Evolutionary conservation across 2,113 vertebrate species (phyloP).

Genomic region (Osmerus mordax): DNA sequence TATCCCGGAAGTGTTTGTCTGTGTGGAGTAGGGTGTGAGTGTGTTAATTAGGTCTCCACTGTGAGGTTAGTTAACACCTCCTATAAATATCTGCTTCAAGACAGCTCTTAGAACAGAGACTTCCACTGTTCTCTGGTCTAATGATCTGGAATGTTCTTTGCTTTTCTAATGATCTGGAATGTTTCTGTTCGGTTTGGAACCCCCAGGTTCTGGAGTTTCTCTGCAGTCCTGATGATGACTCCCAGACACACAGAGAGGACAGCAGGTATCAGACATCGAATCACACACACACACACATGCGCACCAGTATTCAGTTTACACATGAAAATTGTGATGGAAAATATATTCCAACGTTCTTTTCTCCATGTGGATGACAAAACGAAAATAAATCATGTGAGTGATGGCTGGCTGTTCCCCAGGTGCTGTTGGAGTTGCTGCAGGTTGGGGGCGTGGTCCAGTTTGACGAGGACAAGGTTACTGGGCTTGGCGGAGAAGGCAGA

Average conservation of each 20-base stretch:
- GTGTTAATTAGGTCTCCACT: neutral
- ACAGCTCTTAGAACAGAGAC: neutral
- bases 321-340: too few relatives aligned
- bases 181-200: neutral
- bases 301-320: too few relatives aligned
- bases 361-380: too few relatives aligned
- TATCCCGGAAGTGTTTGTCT: too few relatives aligned
- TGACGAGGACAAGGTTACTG: constrained; percentile 85
- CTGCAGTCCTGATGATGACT: constrained; percentile 92
- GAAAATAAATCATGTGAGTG: neutral
- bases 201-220: constrained; percentile 93
- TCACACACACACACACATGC: neutral
- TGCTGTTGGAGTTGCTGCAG: constrained; percentile 91
- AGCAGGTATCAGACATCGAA: constrained; percentile 80
- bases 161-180: neutral
- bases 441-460: constrained; percentile 94
- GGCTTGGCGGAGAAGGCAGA: constrained; percentile 90
- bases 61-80: neutral
- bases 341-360: too few relatives aligned
- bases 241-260: constrained; percentile 93
- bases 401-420: constrained; percentile 64
- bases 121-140: neutral
- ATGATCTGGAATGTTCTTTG: neutral
- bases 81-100: neutral
- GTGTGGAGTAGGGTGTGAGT: neutral